These are phyloP conservation scores for Fistularia tabacaria DNA, from an alignment of 2,797 vertebrate genomes.

Conservation along the genomic window DNA sequence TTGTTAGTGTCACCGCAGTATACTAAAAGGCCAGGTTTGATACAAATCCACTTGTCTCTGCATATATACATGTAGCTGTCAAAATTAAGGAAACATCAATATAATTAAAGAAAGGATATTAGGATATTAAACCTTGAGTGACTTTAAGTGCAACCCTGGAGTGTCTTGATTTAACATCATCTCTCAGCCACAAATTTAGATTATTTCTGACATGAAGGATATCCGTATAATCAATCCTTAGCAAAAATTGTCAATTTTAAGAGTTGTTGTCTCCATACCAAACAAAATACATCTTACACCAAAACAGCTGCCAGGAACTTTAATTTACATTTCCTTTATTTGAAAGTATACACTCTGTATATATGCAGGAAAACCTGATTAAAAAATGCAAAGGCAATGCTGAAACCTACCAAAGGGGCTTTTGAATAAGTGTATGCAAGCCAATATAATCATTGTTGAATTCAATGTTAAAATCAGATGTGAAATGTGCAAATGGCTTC, in stretches of 20 bases:
- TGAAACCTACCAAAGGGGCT: slow-evolving; percentile 48
- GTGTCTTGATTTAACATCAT: slow-evolving; percentile 34
- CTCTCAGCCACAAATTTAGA: slow-evolving; percentile 42
- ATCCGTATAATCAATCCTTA: slow-evolving; percentile 49
- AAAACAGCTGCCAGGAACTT: slow-evolving; percentile 34
- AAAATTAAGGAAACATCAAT: slow-evolving; percentile 66
- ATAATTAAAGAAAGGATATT: slow-evolving; percentile 32
- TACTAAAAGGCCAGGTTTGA: slow-evolving; percentile 63
- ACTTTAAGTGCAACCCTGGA: slow-evolving; percentile 24
- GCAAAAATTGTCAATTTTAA: slow-evolving; percentile 36
- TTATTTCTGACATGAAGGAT: slow-evolving; percentile 49
- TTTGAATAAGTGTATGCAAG: slow-evolving; percentile 53
- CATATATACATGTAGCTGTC: slow-evolving; percentile 58
- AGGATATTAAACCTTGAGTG: slow-evolving; percentile 5
- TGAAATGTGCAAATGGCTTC: slow-evolving; percentile 75
- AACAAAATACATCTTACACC: slow-evolving; percentile 36
- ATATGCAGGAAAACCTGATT: slow-evolving; percentile 66
- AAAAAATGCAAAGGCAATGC: slow-evolving; percentile 62
- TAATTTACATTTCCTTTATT: slow-evolving; percentile 61
- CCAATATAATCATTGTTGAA: slow-evolving; percentile 59
- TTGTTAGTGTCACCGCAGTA: slow-evolving; percentile 60
- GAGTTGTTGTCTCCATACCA: slow-evolving; percentile 28
- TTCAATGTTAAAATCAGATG: slow-evolving; percentile 68
- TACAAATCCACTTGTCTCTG: slow-evolving; percentile 64
- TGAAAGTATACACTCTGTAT: slow-evolving; percentile 44